Evolutionary conservation across 2,113 vertebrate genomes (phyloP), one percentile per base, ranked within the genome.

Genomic region (Gyps fulvus): DNA sequence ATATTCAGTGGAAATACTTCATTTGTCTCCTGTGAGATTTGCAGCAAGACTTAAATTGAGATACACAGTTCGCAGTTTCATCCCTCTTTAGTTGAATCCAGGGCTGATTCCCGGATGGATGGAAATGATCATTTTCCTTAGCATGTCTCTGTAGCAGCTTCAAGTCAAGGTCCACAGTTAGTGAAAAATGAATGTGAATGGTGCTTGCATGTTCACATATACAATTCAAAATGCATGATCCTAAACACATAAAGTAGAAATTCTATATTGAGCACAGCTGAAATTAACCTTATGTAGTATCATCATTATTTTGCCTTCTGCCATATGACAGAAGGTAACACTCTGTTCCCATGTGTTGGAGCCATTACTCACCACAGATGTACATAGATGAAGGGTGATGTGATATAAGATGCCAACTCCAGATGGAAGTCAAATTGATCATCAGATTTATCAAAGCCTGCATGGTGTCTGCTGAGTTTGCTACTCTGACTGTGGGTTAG

Each of bases 321-420:
- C 67, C 87, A 20, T 29, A 17, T 83, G 78, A 85, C 91, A 96
- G 78, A 95, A 95, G 76, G 71, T 80, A 90, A 52, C 85, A 42
- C 42, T 63, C 65, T 88, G 74, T 91, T 93, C 58, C 54, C 38
- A 15, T 80, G 62, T 83, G 22, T 31, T 94, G 47, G 25, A 93
- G 67, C 26, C 18, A 52, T 88, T 93, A 55, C 42, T 92, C 58
- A 77, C 63, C 29, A 27, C 74, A 90, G 82, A 86, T 59, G 58
- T 38, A 77, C 32, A 31, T 4, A 66, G 42, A 66, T 29, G 79
- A 83, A 83, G 71, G 52, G 50, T 83, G 87, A 77, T 90, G 45
- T 45, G 43, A 29, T 16, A 29, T 7, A 79, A 84, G 31, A 65
- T 50, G 85, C 42, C 85, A 73, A 4, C 36, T 91, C 67, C 62